A percentile compares a stretch with the other conserved stretches of the same genome.
These are phyloP conservation scores for Octonoba sinensis DNA, from an alignment of 2,888 invertebrate genomes.

Conservation along the genomic window DNA sequence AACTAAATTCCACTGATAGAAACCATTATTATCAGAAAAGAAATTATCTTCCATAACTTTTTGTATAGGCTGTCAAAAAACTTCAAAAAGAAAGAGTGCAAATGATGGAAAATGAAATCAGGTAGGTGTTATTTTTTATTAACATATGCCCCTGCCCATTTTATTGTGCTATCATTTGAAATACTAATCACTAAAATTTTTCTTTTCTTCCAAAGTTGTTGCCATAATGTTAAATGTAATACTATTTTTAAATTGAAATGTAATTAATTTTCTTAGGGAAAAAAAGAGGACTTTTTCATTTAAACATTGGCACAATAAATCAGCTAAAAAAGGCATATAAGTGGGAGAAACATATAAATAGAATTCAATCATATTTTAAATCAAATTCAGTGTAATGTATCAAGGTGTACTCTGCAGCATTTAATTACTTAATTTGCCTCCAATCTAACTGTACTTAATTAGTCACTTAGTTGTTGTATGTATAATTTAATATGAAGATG, in stretches of 20 bases:
- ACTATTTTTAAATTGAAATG: not conserved
- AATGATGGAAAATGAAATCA: slow-evolving; percentile 38
- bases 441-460: too few relatives aligned
- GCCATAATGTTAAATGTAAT: not conserved
- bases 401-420: too few relatives aligned
- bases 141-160: not conserved
- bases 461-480: too few relatives aligned
- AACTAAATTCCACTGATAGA: too few relatives aligned
- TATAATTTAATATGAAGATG: too few relatives aligned
- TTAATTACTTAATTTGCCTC: too few relatives aligned
- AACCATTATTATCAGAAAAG: not conserved
- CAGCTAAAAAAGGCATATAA: too few relatives aligned
- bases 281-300: slow-evolving; percentile 3
- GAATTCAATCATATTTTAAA: too few relatives aligned
- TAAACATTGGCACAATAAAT: too few relatives aligned
- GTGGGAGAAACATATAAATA: too few relatives aligned
- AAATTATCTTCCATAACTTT: not conserved
- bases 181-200: not conserved
- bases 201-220: not conserved
- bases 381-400: too few relatives aligned
- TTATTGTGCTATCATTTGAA: not conserved
- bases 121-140: not conserved
- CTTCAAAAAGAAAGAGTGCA: slow-evolving; percentile 41
- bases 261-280: not conserved
- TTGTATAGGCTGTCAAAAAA: slow-evolving; percentile 35